Evolutionary conservation across 2,797 vertebrate species (phyloP).

Genomic region (Anableps anableps): DNA sequence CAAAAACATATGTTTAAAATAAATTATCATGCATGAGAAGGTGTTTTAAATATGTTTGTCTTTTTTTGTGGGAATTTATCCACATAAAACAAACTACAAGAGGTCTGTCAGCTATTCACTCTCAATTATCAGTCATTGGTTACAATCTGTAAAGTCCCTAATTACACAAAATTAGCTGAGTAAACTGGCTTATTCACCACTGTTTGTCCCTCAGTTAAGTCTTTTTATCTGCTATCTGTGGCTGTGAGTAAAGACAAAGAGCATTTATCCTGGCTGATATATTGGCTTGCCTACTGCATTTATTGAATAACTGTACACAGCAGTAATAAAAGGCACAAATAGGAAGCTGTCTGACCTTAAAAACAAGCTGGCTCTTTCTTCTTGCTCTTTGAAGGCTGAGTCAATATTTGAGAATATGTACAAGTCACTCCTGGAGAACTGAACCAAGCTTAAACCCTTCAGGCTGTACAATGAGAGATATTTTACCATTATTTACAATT

Average conservation of each 20-base stretch:
- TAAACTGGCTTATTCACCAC: conserved; percentile 52
- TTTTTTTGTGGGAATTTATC: not conserved
- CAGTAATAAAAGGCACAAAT: conserved; percentile 12
- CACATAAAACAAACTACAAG: conserved; percentile 2
- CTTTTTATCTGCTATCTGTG: conserved; percentile 39
- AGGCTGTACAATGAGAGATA: conserved; percentile 24
- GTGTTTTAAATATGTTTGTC: not conserved
- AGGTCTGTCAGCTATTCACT: conserved; percentile 32
- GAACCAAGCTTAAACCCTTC: conserved; percentile 15
- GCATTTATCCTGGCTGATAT: conserved; percentile 2
- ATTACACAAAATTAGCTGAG: conserved; percentile 66
- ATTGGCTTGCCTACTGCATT: conserved; percentile 11
- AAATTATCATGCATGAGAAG: not conserved
- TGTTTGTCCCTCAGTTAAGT: conserved; percentile 51
- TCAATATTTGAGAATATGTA: conserved; percentile 47
- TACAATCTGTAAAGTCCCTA: conserved; percentile 61
- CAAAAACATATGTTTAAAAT: not conserved
- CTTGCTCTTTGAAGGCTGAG: conserved; percentile 19
- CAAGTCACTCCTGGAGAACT: conserved; percentile 9
- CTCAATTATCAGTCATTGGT: conserved; percentile 60
- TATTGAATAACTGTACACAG: conserved; percentile 19
- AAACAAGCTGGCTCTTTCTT: conserved; percentile 18
- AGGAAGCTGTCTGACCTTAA: conserved; percentile 34
- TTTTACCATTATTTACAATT: conserved; percentile 19
- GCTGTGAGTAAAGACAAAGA: conserved; percentile 25